Evolutionary conservation across 2,797 vertebrate species (phyloP), one percentile per base, ranked within the genome.

Genomic region (Eupleurogrammus muticus): DNA sequence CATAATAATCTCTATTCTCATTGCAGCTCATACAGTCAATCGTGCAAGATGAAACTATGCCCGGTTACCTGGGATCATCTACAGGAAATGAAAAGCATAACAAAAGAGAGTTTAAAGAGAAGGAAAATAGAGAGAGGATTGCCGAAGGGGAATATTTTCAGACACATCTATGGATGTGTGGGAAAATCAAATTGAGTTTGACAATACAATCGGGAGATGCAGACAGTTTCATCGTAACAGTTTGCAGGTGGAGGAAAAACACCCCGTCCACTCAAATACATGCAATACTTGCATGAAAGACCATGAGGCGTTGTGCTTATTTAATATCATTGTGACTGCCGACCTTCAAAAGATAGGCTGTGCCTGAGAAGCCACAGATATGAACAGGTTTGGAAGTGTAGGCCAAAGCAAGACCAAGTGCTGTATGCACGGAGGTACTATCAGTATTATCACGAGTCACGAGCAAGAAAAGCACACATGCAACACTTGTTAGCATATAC

Each of bases 41-140:
- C 42, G 58, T 66, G 49, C 55, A 66, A 73, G 65, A 81, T 49
- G 79, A 75, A 90, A 91, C 91, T 88, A 89, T 79, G 75, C 28
- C 55, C 61, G 12, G 62, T 78, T 81, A 90, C 80, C 83, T 65
- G 64, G 74, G 66, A 81, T 89, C 85, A 84, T 73, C 82, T 38
- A 53, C 70, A 82, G 86, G 87, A 92, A 92, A 93, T 91, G 76
- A 89, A 91, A 88, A 85, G 78, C 75, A 73, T 70, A 77, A 81
- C 77, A 82, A 77, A 71, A 73, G 64, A 78, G 42, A 64, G 56
- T 2, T 60, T 44, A 68, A 59, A 55, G 44, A 44, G 35, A 42
- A 28, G 17, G 52, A 60, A 66, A 55, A 57, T 19, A 67, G 38
- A 69, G 36, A 40, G 58, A 24, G 51, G 19, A 40, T 50, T 59